These are phyloP conservation scores for Coptodon rendalli DNA, from an alignment of 2,113 vertebrate genomes.

Conservation along the genomic window DNA sequence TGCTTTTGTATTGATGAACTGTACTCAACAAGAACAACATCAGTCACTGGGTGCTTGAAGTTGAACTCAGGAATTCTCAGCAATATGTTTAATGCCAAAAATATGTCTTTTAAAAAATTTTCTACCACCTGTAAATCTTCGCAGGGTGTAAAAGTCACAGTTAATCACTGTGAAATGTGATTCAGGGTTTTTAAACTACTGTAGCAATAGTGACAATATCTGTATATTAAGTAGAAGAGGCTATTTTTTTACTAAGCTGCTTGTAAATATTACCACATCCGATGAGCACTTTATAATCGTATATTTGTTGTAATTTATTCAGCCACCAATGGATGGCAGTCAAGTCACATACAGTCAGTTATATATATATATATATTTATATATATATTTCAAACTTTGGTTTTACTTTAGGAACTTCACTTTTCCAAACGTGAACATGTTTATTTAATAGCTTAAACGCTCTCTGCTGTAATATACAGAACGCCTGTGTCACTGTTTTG, in stretches of 20 bases:
- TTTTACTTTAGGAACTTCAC: not conserved
- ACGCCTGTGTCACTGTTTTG: not conserved
- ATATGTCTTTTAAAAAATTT: not conserved
- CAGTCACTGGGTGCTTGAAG: constrained; percentile 14
- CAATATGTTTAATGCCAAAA: constrained; percentile 43
- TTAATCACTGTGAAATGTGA: constrained; percentile 36
- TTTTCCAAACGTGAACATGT: not conserved
- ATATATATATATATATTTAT: not conserved
- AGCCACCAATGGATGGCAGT: constrained; percentile 32
- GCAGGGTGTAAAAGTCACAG: not conserved
- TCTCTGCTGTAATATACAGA: not conserved
- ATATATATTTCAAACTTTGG: not conserved
- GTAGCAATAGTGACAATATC: constrained; percentile 2
- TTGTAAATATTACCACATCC: constrained; percentile 39
- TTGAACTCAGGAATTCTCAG: constrained; percentile 49
- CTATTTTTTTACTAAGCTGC: constrained; percentile 21
- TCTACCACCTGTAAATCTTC: not conserved
- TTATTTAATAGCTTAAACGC: not conserved
- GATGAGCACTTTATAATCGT: constrained; percentile 15
- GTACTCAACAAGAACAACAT: constrained; percentile 5
- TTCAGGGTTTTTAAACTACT: constrained; percentile 43
- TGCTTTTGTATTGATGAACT: not conserved
- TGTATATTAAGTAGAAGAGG: constrained; percentile 32
- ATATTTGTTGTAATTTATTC: constrained; percentile 55
- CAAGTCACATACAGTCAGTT: not conserved